These are phyloP conservation scores for Lamellibrachia satsuma DNA, from an alignment of 2,888 invertebrate species.

Conservation along the genomic window DNA sequence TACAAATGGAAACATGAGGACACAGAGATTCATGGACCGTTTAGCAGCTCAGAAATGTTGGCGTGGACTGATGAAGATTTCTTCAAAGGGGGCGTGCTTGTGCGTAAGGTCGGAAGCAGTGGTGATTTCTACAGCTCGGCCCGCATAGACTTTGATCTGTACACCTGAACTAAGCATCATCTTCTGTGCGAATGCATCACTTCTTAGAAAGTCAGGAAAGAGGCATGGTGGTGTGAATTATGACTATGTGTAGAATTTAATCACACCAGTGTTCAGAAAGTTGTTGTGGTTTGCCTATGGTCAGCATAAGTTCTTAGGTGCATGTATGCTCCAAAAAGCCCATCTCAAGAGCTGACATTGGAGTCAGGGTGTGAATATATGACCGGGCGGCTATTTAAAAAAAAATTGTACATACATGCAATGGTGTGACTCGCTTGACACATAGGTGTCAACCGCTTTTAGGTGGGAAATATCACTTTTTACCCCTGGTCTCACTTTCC, in stretches of 20 bases:
- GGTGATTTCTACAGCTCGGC: slow-evolving; percentile 85
- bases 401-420: too few species aligned
- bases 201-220: neutral
- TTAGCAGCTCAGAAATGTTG: slow-evolving; percentile 85
- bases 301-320: too few species aligned
- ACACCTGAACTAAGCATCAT: slow-evolving; percentile 61
- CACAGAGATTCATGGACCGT: slow-evolving; percentile 84
- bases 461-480: too few species aligned
- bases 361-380: too few species aligned
- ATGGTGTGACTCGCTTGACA: too few species aligned
- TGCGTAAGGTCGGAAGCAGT: slow-evolving; percentile 77
- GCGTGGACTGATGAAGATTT: slow-evolving; percentile 86
- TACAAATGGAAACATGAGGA: slow-evolving; percentile 85
- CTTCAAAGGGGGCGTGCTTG: slow-evolving; percentile 81
- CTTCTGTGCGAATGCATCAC: neutral
- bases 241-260: neutral
- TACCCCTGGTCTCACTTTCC: too few species aligned
- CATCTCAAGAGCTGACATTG: too few species aligned
- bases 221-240: neutral
- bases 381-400: too few species aligned
- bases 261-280: too few species aligned
- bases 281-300: too few species aligned
- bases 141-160: slow-evolving; percentile 93
- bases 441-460: too few species aligned
- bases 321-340: too few species aligned